Evolutionary conservation across 2,797 vertebrate species (phyloP), one percentile per base, ranked within the genome.

Genomic region (Myotis findleyi): DNA sequence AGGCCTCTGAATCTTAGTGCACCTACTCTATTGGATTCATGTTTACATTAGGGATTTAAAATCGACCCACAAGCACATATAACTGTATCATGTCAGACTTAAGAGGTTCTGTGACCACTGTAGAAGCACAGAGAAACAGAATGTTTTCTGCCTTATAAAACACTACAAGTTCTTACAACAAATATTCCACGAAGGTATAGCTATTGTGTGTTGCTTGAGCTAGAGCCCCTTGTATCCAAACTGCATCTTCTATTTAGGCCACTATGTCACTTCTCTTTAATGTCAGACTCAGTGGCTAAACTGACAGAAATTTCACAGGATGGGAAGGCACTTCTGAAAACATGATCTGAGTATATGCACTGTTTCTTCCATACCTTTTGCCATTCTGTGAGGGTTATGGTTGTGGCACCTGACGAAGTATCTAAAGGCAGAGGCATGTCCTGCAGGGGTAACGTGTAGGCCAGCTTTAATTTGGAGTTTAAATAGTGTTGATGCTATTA

Each of bases 391-490:
- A 75, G 36, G n/a, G 41, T 91, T 86, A 21, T 41, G 30, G 36
- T 84, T 62, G 80, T 94, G 83, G 33, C 47, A 91, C 62, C 44
- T 94, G 89, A 96, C 44, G 92, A 84, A 92, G 66, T 53, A 12
- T 75, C 91, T 84, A 72, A 86, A 89, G 93, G 57, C 44, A 79
- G 72, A 95, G 51, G 16, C 80, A 59, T 66, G 51, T 93, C 55
- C 79, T 96, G 57, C 76, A 71, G 75, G 64, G 3, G 4, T 71
- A 93, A 94, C 38, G 33, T 18, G 27, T 41, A 47, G 25, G 44
- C 68, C 1, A 7, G 55, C 47, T 76, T 94, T 76, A 80, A 68
- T 93, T 62, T 95, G 87, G 77, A 87, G 93, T 96, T 97, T 94
- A 85, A 87, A 93, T 95, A 55, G 62, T 89, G 68, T 88, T 10